Evolutionary conservation across 2,113 vertebrate genomes (phyloP).

Genomic region (Dasyornis broadbenti): DNA sequence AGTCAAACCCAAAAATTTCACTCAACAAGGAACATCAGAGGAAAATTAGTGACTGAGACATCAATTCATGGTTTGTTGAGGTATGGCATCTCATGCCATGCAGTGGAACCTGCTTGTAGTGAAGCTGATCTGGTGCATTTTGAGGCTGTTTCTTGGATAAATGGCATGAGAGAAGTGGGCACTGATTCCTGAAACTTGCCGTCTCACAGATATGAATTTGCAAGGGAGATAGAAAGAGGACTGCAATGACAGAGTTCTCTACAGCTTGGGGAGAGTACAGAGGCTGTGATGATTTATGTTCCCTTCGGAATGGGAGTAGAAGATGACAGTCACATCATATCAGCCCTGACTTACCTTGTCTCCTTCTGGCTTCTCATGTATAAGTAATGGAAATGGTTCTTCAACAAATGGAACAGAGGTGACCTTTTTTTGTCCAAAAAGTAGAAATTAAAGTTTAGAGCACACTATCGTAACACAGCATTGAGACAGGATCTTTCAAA

Average conservation of each 20-base stretch:
- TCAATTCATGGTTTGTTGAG: not conserved
- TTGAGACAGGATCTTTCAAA: not conserved
- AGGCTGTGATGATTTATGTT: not conserved
- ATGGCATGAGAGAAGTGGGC: not conserved
- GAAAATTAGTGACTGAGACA: not conserved
- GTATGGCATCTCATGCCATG: not conserved
- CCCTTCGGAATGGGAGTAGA: not conserved
- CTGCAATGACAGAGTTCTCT: not conserved
- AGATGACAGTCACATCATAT: not conserved
- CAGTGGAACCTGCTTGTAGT: not conserved
- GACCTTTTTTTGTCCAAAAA: not conserved
- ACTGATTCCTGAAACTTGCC: not conserved
- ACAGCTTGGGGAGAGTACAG: not conserved
- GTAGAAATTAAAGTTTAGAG: not conserved
- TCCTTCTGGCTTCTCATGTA: not conserved
- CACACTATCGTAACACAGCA: not conserved
- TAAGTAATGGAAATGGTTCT: not conserved
- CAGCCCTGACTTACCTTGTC: not conserved
- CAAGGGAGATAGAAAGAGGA: not conserved
- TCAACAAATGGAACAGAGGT: not conserved
- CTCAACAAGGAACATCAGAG: not conserved
- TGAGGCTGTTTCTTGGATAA: not conserved
- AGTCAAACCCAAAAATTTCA: not conserved
- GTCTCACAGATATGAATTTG: not conserved
- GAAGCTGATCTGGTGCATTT: not conserved